A percentile compares a stretch with the other conserved stretches of the same genome.
phyloP scores from a whole-genome alignment of 2,888 invertebrate genomes.

The Celastrina argiolus region DNA sequence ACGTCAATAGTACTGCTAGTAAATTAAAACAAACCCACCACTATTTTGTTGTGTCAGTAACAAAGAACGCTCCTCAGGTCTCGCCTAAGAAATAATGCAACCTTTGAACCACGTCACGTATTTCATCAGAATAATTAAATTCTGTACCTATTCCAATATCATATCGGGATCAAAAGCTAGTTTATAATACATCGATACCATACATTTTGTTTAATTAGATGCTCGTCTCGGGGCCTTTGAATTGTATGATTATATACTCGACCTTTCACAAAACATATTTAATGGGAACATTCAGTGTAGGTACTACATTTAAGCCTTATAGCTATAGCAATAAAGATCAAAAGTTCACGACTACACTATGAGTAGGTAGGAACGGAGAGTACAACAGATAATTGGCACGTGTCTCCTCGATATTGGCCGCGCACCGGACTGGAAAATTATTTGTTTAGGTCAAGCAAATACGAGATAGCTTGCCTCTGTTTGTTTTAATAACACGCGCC shows the following conservation, averaged over 20 bases:
- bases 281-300: background rate
- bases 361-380: background rate
- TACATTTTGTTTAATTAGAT: background rate
- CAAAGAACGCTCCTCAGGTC: too few species aligned
- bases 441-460: conserved; percentile 13
- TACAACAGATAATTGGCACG: conserved; percentile 1
- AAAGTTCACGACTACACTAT: background rate
- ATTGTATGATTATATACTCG: background rate
- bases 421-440: conserved; percentile 8
- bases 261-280: background rate
- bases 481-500: background rate
- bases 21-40: too few species aligned
- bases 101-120: too few species aligned
- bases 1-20: too few species aligned
- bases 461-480: background rate
- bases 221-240: background rate
- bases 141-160: background rate
- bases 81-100: too few species aligned
- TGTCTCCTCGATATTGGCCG: conserved; percentile 4
- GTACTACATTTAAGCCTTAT: background rate
- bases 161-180: background rate
- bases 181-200: background rate
- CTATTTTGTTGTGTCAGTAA: too few species aligned
- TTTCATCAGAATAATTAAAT: too few species aligned
- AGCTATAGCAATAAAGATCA: background rate